phyloP scores from a whole-genome alignment of 1,140 invertebrate genomes.

The Cardiocondyla obscurior region DNA sequence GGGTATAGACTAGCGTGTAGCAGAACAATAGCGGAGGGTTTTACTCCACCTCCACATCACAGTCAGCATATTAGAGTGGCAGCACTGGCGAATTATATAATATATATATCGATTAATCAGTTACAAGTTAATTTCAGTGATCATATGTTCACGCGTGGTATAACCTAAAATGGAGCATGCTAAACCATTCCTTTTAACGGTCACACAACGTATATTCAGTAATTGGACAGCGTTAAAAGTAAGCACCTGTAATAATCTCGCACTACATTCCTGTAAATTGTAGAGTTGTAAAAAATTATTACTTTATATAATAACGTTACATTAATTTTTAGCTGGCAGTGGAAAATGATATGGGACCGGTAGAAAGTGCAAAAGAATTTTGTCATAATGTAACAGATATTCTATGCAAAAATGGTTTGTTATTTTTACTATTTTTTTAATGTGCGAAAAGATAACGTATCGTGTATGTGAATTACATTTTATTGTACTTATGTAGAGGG shows the following conservation, averaged over 20 bases:
- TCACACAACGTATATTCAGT: slow-evolving; percentile 76
- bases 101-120: too few relatives aligned
- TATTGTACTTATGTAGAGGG: slow-evolving; percentile 65
- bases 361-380: slow-evolving; percentile 70
- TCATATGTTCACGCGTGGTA: too few relatives aligned
- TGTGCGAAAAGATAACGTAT: neutral
- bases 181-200: slow-evolving; percentile 68
- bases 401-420: slow-evolving; percentile 75
- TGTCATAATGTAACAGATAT: slow-evolving; percentile 72
- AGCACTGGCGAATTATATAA: too few relatives aligned
- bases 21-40: too few relatives aligned
- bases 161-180: slow-evolving; percentile 64
- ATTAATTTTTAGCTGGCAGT: slow-evolving; percentile 74
- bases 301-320: neutral
- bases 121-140: too few relatives aligned
- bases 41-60: too few relatives aligned
- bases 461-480: neutral
- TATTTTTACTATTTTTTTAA: neutral
- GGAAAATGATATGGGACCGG: slow-evolving; percentile 75
- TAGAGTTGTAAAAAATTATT: neutral
- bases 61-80: too few relatives aligned
- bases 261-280: neutral
- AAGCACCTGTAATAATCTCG: slow-evolving; percentile 19
- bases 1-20: too few relatives aligned
- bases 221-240: slow-evolving; percentile 80